Evolutionary conservation across 23 tunicate genomes (phyloP).

Genomic region (Pegea sp.): DNA sequence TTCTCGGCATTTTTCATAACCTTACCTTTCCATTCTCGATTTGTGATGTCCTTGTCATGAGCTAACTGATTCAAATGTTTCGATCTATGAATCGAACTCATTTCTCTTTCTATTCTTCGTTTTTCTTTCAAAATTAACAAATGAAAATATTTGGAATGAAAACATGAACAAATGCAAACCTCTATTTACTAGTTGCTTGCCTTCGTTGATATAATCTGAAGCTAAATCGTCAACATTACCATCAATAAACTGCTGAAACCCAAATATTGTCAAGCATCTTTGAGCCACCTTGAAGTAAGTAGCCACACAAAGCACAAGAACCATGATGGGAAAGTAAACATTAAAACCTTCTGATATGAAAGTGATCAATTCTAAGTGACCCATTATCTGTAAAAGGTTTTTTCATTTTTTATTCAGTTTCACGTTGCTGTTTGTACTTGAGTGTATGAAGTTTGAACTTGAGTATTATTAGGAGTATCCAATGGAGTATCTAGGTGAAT

Average conservation of each 20-base stretch:
- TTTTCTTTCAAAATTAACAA: too few relatives aligned
- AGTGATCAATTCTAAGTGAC: constrained; percentile 69
- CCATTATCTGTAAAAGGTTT: constrained; percentile 51
- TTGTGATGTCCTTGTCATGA: too few relatives aligned
- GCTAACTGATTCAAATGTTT: too few relatives aligned
- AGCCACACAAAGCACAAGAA: constrained; percentile 67
- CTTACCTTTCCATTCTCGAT: too few relatives aligned
- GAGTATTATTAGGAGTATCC: constrained; percentile 8
- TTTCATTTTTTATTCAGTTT: too few relatives aligned
- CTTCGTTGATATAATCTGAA: constrained; percentile 77
- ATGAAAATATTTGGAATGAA: too few relatives aligned
- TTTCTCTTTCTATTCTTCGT: too few relatives aligned
- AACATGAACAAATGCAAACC: too few relatives aligned
- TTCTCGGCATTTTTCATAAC: too few relatives aligned
- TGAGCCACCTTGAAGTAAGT: constrained; percentile 89
- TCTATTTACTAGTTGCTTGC: constrained; percentile 57
- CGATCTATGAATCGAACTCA: too few relatives aligned
- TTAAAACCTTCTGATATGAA: constrained; percentile 89
- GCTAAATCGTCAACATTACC: constrained; percentile 73
- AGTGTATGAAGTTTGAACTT: constrained; percentile 70
- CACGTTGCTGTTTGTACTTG: constrained; percentile 4
- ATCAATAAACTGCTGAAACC: constrained; percentile 82
- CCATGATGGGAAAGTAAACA: constrained; percentile 93
- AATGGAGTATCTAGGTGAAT: constrained; percentile 87
- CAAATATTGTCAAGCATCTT: constrained; percentile 59